Evolutionary conservation across 2,888 invertebrate genomes (phyloP), one percentile per base, ranked within the genome.

Genomic region (Diadegma fenestrale): DNA sequence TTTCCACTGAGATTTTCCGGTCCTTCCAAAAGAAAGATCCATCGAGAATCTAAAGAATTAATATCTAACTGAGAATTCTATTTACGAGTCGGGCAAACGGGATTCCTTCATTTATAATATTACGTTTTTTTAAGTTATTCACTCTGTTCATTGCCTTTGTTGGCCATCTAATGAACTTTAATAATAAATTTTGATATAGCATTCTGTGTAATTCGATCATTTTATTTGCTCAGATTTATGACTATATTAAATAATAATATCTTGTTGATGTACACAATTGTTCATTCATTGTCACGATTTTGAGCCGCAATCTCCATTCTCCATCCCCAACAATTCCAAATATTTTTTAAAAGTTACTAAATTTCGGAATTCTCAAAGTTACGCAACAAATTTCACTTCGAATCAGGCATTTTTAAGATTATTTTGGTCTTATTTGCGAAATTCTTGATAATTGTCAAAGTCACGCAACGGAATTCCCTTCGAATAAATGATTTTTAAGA

Each of bases 71-170:
- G 66, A 54, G 51, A 51, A 77, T 66, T 54, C 6, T 51, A 51
- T 33, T 69, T 26, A 54, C 66, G 10, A 41, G 26, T 14, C 43
- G 37, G 37, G 41, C 43, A 64, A 43, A 80, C 41, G 72, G 58
- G 63, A 80, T 76, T 77, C 54, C 64, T 58, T 78, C 37, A 66
- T 30, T 64, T 26, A 41, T 68, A 66, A 71, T 79, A 80, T 71
- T 82, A 64, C 73, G 63, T 80, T 80, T 78, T 86, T 80, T 75
- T 86, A 86, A 86, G 83, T 86, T 86, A 86, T 83, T 86, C 69
- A 69, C 80, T 48, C 19, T 79, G 72, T 68, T 45, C 66, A 30
- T 75, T 63, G 45, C 73, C 68, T 54, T 78, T 17, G 26, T 45
- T 43, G 48, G 73, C 54, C 41, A 66, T 63, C 43, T 63, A 45